Conservation (phyloP, 1,140 invertebrate genomes). For the Whitmania pigra region DNA sequence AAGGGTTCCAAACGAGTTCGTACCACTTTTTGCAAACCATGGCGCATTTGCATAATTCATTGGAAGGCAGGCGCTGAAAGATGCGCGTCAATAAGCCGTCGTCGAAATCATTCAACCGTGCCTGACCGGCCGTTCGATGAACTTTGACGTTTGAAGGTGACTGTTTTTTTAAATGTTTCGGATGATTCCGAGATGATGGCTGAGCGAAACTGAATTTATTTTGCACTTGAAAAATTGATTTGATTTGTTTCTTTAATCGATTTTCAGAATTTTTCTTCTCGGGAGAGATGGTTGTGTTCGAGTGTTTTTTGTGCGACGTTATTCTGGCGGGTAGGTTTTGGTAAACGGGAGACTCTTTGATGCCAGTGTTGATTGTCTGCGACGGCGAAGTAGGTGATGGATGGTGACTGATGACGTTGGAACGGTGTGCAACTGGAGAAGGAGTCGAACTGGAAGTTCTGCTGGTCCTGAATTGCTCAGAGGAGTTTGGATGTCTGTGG, state of each 20-base stretch:
- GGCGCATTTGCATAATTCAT: constrained; percentile 62
- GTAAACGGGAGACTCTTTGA: background rate
- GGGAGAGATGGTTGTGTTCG: too few relatives aligned
- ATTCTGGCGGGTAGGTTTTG: too few relatives aligned
- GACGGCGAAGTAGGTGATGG: background rate
- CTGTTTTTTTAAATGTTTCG: constrained; percentile 28
- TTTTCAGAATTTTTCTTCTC: too few relatives aligned
- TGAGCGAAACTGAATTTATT: background rate
- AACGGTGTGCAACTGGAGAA: background rate
- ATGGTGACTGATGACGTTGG: background rate
- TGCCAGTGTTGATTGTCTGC: background rate
- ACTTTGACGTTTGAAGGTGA: constrained; percentile 29
- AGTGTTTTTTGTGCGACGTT: too few relatives aligned
- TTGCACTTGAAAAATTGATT: constrained; percentile 4
- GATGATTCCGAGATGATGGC: constrained; percentile 11
- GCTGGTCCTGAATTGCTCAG: constrained; percentile 27
- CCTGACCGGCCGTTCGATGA: constrained; percentile 23
- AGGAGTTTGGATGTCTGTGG: constrained; percentile 22
- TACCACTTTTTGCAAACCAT: constrained; percentile 68
- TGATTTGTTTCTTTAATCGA: too few relatives aligned
- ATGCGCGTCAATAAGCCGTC: constrained; percentile 51
- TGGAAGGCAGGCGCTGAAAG: constrained; percentile 61
- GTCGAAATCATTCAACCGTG: constrained; percentile 35
- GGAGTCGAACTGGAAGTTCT: constrained; percentile 20
- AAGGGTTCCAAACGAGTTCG: constrained; percentile 63